A percentile compares a stretch with the other conserved stretches of the same genome.
Evolutionary conservation across 2,888 invertebrate genomes (phyloP).

Genomic region (Lepidochrysops patricia): DNA sequence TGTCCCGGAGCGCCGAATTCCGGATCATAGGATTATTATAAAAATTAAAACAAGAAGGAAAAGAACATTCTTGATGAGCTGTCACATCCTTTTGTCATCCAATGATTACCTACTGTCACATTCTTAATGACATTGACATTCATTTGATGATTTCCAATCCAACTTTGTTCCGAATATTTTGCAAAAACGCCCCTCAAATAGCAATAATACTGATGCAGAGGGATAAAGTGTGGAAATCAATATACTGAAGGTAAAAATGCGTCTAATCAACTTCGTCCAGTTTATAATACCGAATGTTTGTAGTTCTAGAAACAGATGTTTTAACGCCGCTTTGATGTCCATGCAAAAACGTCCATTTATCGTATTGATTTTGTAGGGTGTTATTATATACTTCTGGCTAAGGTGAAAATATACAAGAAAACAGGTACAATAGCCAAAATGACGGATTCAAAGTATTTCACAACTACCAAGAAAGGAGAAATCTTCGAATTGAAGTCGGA

Average conservation of each 20-base stretch:
- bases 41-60: no score
- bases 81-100: background rate
- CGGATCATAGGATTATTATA: no score
- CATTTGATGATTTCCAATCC: background rate
- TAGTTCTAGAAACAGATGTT: background rate
- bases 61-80: background rate
- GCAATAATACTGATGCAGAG: background rate
- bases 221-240: background rate
- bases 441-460: conserved; percentile 99
- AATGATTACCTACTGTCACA: no score
- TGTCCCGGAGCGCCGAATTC: no score
- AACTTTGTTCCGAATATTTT: background rate
- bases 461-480: conserved; percentile 99
- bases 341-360: background rate
- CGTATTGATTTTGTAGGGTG: conserved; percentile 9
- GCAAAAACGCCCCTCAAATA: background rate
- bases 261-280: background rate
- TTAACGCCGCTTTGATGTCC: background rate
- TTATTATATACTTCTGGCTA: background rate
- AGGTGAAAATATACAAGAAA: background rate
- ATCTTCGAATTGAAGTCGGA: conserved; percentile 99
- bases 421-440: conserved; percentile 63
- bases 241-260: background rate
- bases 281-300: background rate
- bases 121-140: background rate